Evolutionary conservation across 1,140 invertebrate genomes (phyloP).

Genomic region (Pinna nobilis): DNA sequence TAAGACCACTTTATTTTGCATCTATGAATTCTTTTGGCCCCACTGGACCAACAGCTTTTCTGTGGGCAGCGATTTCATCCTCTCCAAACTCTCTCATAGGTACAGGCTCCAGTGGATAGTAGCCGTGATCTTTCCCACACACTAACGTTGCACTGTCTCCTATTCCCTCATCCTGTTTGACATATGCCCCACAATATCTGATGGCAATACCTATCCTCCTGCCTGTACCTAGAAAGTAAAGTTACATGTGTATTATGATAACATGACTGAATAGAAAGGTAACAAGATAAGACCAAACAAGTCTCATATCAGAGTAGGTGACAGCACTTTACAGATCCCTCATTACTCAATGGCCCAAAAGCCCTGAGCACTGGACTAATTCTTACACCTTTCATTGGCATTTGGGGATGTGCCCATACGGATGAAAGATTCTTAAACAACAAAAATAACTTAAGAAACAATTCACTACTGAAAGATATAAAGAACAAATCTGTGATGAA

Average conservation of each 20-base stretch:
- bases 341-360: too few species aligned
- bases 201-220: slow-evolving; percentile 38
- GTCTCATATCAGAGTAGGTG: too few species aligned
- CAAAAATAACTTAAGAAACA: too few species aligned
- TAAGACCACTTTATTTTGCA: slow-evolving; percentile 2
- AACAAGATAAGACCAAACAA: too few species aligned
- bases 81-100: slow-evolving; percentile 24
- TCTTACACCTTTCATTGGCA: too few species aligned
- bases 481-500: too few species aligned
- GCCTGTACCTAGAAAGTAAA: slow-evolving; percentile 12
- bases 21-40: slow-evolving; percentile 30
- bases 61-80: slow-evolving; percentile 28
- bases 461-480: too few species aligned
- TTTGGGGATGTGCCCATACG: too few species aligned
- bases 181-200: slow-evolving; percentile 38
- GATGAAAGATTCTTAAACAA: too few species aligned
- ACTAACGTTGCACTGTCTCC: slow-evolving; percentile 33
- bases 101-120: slow-evolving; percentile 24
- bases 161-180: slow-evolving; percentile 34
- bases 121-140: slow-evolving; percentile 27
- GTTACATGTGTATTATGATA: not conserved
- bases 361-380: too few species aligned
- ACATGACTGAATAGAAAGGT: too few species aligned
- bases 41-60: slow-evolving; percentile 29
- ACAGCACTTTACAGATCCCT: too few species aligned